Base-by-base conservation (phyloP, 2,888 invertebrate species). In the Ashinkailepas kermadecensis region DNA sequence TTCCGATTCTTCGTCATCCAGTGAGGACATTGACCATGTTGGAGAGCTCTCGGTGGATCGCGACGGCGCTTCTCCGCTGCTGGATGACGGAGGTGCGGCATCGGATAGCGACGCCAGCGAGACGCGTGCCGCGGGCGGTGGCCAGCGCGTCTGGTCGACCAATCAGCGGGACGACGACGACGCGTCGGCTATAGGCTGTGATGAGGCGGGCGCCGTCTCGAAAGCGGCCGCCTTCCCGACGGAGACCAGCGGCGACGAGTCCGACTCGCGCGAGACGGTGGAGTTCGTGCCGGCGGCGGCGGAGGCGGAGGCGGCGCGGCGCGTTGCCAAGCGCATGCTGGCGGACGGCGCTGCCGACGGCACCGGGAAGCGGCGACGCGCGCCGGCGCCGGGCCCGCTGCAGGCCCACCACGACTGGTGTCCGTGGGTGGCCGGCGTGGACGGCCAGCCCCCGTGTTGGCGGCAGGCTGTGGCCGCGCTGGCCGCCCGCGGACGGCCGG, bases 391-490 rank as follows among this genome's bases (percentile, higher is more conserved):
- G 54, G 74, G 74, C 3, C 74, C 74, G 74, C 74, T 74, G 74
- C 54, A 74, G 56, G 18, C 21, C 21, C 74, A 74, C 74, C 74
- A 56, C 21, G 13, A 56, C 74, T 74, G 74, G 74, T 74, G 74
- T 10, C 74, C 74, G 21, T 74, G 74, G 74, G 74, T 74, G 74
- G 54, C 74, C 0, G 74, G 56, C 10, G 74, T 74, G 74, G 74
- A 74, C 74, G 74, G 74, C 56, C 54, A 21, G 54, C 10, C 23
- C 18, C 74, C 74, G 18, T 54, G 56, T 56, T 74, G 74, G 74
- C 74, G 56, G 56, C 74, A 15, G 21, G 74, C 74, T 11, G 18
- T 18, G 56, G 74, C 18, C 74, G 21, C 21, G 74, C 54, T 12
- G 21, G 18, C 10, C 10, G 54, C 18, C 6, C 15, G 39, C 39